Percentiles rank a stretch among this genome's conserved stretches.
Conservation (phyloP, 2,888 invertebrate genomes). For the Oscheius sp. region DNA sequence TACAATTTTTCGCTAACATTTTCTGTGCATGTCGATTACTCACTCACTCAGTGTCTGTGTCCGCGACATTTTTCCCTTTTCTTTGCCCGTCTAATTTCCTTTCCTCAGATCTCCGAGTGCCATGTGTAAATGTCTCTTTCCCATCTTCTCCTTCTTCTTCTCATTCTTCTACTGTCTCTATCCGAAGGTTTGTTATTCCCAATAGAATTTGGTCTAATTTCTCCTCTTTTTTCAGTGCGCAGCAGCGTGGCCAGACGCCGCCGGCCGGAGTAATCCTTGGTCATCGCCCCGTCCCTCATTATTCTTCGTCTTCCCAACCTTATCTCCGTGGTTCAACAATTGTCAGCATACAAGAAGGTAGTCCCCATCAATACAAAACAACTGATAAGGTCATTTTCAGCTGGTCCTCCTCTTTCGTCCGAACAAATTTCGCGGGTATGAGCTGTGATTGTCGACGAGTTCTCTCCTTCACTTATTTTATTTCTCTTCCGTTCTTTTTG, state of each 20-base stretch:
- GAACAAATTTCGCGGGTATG: slow-evolving; percentile 36
- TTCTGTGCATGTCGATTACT: slow-evolving; percentile 20
- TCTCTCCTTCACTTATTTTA: slow-evolving; percentile 8
- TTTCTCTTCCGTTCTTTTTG: slow-evolving; percentile 1
- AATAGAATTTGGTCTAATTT: background rate
- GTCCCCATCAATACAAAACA: background rate
- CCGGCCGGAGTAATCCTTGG: slow-evolving; percentile 22
- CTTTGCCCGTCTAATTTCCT: background rate
- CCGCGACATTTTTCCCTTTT: background rate
- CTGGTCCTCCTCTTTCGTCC: slow-evolving; percentile 1
- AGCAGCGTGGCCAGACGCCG: slow-evolving; percentile 7
- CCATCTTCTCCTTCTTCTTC: background rate
- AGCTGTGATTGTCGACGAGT: slow-evolving; percentile 25
- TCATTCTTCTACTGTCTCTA: background rate
- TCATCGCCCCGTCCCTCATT: slow-evolving; percentile 25
- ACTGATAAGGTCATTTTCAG: background rate
- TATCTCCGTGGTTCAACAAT: slow-evolving; percentile 26
- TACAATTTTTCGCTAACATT: slow-evolving; percentile 14
- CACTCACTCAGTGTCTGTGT: slow-evolving; percentile 11
- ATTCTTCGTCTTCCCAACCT: background rate
- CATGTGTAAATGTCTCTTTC: slow-evolving; percentile 17
- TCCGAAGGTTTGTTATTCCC: background rate
- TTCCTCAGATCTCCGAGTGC: slow-evolving; percentile 14
- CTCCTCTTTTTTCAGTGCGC: slow-evolving; percentile 13
- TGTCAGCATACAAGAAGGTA: slow-evolving; percentile 20